Evolutionary conservation across 2,113 vertebrate species (phyloP).

Genomic region (Neolamprologus hecqui): DNA sequence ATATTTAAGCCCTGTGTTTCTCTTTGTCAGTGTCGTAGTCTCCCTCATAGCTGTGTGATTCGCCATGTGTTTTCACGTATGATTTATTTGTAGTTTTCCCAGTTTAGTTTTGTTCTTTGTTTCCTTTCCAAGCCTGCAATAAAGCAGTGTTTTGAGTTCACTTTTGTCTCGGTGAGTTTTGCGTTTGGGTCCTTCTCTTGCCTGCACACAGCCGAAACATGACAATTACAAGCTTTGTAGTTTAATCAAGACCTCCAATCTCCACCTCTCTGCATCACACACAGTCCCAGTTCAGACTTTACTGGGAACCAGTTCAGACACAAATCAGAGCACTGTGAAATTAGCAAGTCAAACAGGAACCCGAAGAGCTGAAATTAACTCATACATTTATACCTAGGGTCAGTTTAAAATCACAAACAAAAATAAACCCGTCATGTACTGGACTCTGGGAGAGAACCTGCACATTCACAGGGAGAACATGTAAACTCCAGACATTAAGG

Average conservation of each 20-base stretch:
- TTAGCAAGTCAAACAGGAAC: not conserved
- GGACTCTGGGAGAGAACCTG: not conserved
- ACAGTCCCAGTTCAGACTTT: not conserved
- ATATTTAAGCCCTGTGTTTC: no score
- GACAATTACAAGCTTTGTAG: not conserved
- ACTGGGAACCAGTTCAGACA: not conserved
- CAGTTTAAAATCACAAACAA: not conserved
- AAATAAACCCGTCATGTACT: accelerated
- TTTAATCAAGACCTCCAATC: accelerated
- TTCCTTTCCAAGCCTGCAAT: no score
- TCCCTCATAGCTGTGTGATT: no score
- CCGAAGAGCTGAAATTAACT: not conserved
- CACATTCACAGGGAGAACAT: not conserved
- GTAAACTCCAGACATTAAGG: not conserved
- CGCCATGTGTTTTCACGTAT: no score
- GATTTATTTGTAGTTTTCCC: no score
- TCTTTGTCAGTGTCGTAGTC: no score
- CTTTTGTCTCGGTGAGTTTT: not conserved
- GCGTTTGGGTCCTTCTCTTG: not conserved
- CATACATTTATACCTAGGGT: not conserved
- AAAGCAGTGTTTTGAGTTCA: no score
- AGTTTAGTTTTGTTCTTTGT: no score
- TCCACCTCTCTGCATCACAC: not conserved
- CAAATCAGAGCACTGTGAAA: not conserved
- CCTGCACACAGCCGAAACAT: not conserved